Evolutionary conservation across 2,113 vertebrate genomes (phyloP).

Genomic region (Triplophysa rosa): DNA sequence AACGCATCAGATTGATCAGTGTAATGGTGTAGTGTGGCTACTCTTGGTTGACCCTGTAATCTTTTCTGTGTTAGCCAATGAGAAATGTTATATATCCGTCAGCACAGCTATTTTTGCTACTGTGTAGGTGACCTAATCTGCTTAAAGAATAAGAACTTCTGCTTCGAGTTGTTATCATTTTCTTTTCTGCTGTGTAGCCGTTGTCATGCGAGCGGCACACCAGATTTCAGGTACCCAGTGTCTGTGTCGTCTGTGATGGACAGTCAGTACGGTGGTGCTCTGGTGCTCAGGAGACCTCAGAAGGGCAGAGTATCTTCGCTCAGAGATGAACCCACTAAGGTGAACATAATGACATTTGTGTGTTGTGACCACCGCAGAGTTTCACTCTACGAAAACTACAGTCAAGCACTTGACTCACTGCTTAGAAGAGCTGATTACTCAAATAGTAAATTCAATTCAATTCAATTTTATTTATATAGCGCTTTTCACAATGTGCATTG

Average conservation of each 20-base stretch:
- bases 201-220: constrained; percentile 82
- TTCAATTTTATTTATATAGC: too few relatives aligned
- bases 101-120: too few relatives aligned
- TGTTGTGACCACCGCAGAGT: not conserved
- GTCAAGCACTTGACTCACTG: too few relatives aligned
- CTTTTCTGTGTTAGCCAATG: too few relatives aligned
- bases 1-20: constrained; percentile 55
- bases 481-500: too few relatives aligned
- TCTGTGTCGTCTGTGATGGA: constrained; percentile 81
- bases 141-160: not conserved
- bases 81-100: too few relatives aligned
- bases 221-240: constrained; percentile 89
- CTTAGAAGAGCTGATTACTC: too few relatives aligned
- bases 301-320: constrained; percentile 89
- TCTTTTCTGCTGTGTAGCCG: constrained; percentile 69
- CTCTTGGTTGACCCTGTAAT: too few relatives aligned
- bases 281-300: constrained; percentile 89
- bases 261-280: constrained; percentile 78
- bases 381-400: too few relatives aligned
- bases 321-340: constrained; percentile 94
- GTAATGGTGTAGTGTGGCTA: too few relatives aligned
- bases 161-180: not conserved
- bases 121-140: too few relatives aligned
- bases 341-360: constrained; percentile 40
- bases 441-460: too few relatives aligned